Evolutionary conservation across 2,888 invertebrate genomes (phyloP).

Genomic region (Alcis repandata): DNA sequence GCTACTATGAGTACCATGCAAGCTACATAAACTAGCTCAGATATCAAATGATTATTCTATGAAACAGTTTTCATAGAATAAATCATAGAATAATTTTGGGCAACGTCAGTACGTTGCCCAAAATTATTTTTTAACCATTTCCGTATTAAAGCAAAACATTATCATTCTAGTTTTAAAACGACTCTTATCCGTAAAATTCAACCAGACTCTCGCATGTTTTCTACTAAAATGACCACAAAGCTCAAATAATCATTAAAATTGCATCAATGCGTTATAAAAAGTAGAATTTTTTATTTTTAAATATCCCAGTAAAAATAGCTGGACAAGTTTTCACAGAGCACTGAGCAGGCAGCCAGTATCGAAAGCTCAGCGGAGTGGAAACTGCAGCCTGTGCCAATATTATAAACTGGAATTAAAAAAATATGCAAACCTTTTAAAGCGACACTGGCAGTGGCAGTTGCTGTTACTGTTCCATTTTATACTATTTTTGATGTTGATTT

Average conservation of each 20-base stretch:
- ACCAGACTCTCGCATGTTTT: background rate
- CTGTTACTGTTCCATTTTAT: background rate
- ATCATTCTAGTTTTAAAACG: too few species aligned
- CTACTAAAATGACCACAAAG: background rate
- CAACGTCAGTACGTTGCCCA: too few species aligned
- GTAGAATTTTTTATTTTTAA: background rate
- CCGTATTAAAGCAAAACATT: too few species aligned
- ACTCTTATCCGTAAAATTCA: too few species aligned
- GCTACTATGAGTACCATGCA: too few species aligned
- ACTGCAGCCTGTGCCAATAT: slow-evolving; percentile 28
- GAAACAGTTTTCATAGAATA: too few species aligned
- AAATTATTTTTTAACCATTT: too few species aligned
- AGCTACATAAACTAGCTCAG: too few species aligned
- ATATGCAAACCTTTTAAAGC: background rate
- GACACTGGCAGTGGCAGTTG: background rate
- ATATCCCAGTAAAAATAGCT: slow-evolving; percentile 16
- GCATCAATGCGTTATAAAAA: background rate
- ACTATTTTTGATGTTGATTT: too few species aligned
- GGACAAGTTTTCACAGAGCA: slow-evolving; percentile 14
- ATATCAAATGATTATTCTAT: too few species aligned
- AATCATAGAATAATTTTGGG: too few species aligned
- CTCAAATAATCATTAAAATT: slow-evolving; percentile 1
- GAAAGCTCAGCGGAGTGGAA: slow-evolving; percentile 18
- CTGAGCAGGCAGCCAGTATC: slow-evolving; percentile 10
- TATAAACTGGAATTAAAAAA: slow-evolving; percentile 26